Evolutionary conservation across 2,888 invertebrate species (phyloP).

Genomic region (Sinopyrophorus schimmeli): DNA sequence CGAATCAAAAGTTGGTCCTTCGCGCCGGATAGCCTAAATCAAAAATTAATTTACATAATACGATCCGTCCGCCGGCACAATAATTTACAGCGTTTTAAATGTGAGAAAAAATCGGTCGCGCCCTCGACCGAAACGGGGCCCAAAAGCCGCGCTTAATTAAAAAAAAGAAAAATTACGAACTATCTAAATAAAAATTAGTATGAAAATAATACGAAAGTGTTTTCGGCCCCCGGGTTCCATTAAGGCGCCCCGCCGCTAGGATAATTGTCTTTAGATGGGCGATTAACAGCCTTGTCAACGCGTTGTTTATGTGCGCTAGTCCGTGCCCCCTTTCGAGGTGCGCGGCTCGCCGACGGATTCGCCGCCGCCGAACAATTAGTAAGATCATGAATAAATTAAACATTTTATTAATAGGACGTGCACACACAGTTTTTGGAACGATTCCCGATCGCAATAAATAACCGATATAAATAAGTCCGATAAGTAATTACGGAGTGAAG

Average conservation of each 20-base stretch:
- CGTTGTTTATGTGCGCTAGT: slow-evolving; percentile 37
- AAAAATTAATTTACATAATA: no score
- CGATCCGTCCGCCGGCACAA: no score
- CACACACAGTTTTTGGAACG: background rate
- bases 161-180: slow-evolving; percentile 16
- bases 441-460: slow-evolving; percentile 35
- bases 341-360: slow-evolving; percentile 16
- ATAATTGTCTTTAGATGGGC: slow-evolving; percentile 36
- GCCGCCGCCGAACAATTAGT: slow-evolving; percentile 2
- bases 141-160: no score
- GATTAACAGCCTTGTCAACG: slow-evolving; percentile 39
- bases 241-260: slow-evolving; percentile 35
- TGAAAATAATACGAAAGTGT: slow-evolving; percentile 24
- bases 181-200: slow-evolving; percentile 16
- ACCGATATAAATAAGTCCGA: slow-evolving; percentile 42
- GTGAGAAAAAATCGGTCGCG: no score
- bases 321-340: slow-evolving; percentile 4
- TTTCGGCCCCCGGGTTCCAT: slow-evolving; percentile 27
- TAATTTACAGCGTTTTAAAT: no score
- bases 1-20: no score
- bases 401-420: background rate
- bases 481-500: slow-evolving; percentile 42
- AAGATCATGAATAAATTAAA: slow-evolving; percentile 6
- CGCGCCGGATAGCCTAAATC: no score
- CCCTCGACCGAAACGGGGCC: no score